phyloP scores from a whole-genome alignment of 2,888 invertebrate species.

The Corythucha ciliata region DNA sequence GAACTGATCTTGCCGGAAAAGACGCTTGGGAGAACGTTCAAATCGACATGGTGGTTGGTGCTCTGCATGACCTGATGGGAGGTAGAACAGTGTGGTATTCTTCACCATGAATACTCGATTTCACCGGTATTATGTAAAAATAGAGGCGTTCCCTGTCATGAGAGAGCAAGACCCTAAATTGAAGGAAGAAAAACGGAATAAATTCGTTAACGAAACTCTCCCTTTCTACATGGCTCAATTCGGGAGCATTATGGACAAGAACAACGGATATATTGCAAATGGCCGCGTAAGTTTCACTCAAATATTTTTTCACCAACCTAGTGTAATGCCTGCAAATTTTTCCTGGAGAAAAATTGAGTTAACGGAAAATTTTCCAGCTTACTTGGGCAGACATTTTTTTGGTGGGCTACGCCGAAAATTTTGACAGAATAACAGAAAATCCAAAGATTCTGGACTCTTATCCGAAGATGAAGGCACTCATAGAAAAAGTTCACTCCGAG shows the following conservation, averaged over 20 bases:
- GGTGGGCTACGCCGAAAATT: neutral
- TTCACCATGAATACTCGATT: too few relatives aligned
- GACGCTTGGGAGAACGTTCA: too few relatives aligned
- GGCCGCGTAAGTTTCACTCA: slow-evolving; percentile 41
- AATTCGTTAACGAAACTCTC: slow-evolving; percentile 46
- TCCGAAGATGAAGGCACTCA: slow-evolving; percentile 22
- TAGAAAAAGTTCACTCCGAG: slow-evolving; percentile 13
- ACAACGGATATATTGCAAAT: slow-evolving; percentile 51
- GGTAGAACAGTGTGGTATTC: too few relatives aligned
- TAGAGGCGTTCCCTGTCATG: too few relatives aligned
- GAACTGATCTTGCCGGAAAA: too few relatives aligned
- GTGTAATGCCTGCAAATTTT: neutral
- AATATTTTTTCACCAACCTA: neutral
- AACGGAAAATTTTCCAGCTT: slow-evolving; percentile 18
- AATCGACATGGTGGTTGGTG: too few relatives aligned
- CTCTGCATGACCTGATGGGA: too few relatives aligned
- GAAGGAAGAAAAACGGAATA: slow-evolving; percentile 46
- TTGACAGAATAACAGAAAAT: slow-evolving; percentile 1
- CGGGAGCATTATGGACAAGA: slow-evolving; percentile 49
- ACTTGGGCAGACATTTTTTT: slow-evolving; percentile 26
- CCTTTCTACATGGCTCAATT: slow-evolving; percentile 51
- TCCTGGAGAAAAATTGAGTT: too few relatives aligned
- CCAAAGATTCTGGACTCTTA: slow-evolving; percentile 16
- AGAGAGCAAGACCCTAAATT: slow-evolving; percentile 45
- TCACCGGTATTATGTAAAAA: too few relatives aligned